Base-by-base conservation (phyloP, 92 coral and sea anemone genomes). In the Paragorgia papillata region DNA sequence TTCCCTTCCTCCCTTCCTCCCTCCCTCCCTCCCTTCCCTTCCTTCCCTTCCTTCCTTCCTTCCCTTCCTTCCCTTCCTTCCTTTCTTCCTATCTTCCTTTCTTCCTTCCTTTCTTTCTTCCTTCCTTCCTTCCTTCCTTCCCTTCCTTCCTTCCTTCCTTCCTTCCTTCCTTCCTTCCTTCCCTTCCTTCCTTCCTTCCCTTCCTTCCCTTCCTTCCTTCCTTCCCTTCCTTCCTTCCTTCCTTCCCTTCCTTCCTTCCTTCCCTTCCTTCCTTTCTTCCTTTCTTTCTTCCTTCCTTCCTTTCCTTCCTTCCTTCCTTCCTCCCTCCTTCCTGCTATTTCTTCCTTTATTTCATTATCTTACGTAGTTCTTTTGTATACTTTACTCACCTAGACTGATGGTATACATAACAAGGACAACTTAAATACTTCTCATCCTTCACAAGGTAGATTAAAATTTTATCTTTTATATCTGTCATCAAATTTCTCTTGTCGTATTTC, bases 361-460 rank as follows among this genome's bases (percentile, higher is more conserved):
- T n/a, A n/a, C n/a, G n/a, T n/a, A n/a, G n/a, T n/a, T n/a, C n/a
- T n/a, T 64, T 35, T 0, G 35, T 18, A 33, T 7, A 12, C 8
- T 61, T 76, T 62, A 35, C n/a, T 30, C 65, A 67, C 29, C 9
- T 25, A 93, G 97, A 93, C 97, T 26, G 97, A 93, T 69, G 97
- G 94, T 10, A 84, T 93, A 46, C 97, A 93, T 59, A 84, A 80
- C 14, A 82, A 53, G 62, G 97, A 93, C 84, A 90, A 82, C 54
- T 64, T 71, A 55, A 89, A 71, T 69, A 82, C 90, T 28, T 91
- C 88, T 43, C 79, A 89, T 57, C 92, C 85, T 46, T 84, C 87
- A 48, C 85, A 84, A 86, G 93, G 97, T 88, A 66, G 13, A 17
- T 20, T 13, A 19, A 69, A 57, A 27, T 17, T 20, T 44, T 69